Evolutionary conservation across 2,888 invertebrate genomes (phyloP), one percentile per base, ranked within the genome.

Genomic region (Podotricha telesiphe): DNA sequence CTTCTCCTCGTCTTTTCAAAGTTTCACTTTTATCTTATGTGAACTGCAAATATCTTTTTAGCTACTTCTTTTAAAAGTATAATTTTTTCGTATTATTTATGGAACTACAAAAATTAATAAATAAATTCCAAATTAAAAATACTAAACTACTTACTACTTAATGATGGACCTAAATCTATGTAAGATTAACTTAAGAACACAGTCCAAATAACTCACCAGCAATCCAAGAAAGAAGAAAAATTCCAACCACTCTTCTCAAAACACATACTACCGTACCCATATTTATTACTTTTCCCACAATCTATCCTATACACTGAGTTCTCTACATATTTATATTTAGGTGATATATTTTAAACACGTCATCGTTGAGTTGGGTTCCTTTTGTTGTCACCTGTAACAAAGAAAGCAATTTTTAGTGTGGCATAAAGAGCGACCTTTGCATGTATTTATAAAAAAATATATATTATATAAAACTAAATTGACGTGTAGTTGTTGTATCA

Each of bases 141-240:
- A n/a, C n/a, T n/a, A n/a, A n/a, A n/a, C n/a, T n/a, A n/a, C n/a
- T n/a, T n/a, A n/a, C n/a, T n/a, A n/a, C n/a, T n/a, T n/a, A n/a
- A n/a, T n/a, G n/a, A n/a, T n/a, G n/a, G n/a, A n/a, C n/a, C n/a
- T n/a, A n/a, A n/a, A n/a, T n/a, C n/a, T n/a, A n/a, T n/a, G n/a
- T n/a, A n/a, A n/a, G 0, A 28, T 15, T 10, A 34, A n/a, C 2
- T 34, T 3, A 34, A 37, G 17, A 28, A 37, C n/a, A n/a, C n/a
- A 45, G 4, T 20, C 42, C 45, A 15, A 11, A 37, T 7, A 47
- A 82, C 89, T 86, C 71, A 91, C 91, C 89, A 67, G 85, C 76
- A 67, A 89, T 85, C 90, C 88, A 89, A 67, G 79, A 79, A 66
- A 88, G 79, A 58, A 89, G 77, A 45, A 88, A 72, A 20, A 85